Conservation (phyloP, 2,113 vertebrate species). For the Xenopus laevis region DNA sequence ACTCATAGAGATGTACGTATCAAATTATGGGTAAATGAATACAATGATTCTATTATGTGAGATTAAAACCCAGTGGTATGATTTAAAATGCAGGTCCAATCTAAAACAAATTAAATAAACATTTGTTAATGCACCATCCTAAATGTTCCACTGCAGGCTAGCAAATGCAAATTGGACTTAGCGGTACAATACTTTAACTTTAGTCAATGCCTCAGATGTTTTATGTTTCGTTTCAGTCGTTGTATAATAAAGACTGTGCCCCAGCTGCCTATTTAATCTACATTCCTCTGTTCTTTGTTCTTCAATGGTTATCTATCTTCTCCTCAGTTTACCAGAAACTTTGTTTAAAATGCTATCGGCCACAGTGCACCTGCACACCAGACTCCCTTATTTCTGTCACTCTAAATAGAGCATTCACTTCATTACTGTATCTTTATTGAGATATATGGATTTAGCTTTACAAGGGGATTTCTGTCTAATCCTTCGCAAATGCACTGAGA, state of each 20-base stretch:
- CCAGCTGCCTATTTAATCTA: conserved; percentile 1
- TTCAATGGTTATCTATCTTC: conserved; percentile 27
- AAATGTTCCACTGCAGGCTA: too few relatives aligned
- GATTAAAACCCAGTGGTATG: too few relatives aligned
- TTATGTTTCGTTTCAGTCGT: too few relatives aligned
- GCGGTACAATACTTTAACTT: too few relatives aligned
- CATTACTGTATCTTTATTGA: conserved; percentile 18
- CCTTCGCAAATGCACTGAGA: conserved; percentile 6
- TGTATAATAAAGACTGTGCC: not conserved
- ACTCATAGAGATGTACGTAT: too few relatives aligned
- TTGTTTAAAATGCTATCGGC: conserved; percentile 40
- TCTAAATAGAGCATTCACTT: conserved; percentile 16
- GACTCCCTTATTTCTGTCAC: conserved; percentile 2
- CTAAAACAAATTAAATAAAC: too few relatives aligned
- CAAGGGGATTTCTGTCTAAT: conserved; percentile 10
- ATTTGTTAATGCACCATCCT: too few relatives aligned
- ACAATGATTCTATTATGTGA: too few relatives aligned
- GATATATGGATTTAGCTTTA: not conserved
- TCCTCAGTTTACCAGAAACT: conserved; percentile 31
- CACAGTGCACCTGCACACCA: conserved; percentile 35
- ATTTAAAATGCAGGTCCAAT: too few relatives aligned
- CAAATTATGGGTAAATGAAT: too few relatives aligned
- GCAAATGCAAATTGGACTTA: too few relatives aligned
- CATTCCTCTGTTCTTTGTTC: conserved; percentile 31
- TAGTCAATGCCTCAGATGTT: too few relatives aligned